Conservation (phyloP, 2,888 invertebrate genomes). For the Cosmopolites sordidus region DNA sequence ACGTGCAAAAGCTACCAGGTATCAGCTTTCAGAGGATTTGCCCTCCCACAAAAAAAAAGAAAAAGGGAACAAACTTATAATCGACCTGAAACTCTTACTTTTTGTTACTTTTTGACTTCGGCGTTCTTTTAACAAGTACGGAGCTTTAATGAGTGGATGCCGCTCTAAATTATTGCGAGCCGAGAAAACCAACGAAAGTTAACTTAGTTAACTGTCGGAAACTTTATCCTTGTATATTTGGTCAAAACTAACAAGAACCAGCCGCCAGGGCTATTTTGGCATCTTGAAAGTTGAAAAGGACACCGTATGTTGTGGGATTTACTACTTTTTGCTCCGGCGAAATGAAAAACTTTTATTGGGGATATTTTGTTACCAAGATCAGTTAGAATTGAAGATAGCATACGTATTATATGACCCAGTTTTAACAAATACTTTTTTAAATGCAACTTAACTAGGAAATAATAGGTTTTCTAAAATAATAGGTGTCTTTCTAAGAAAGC, state of each 20-base stretch:
- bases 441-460: too few relatives aligned
- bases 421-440: too few relatives aligned
- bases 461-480: too few relatives aligned
- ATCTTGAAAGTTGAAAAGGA: constrained; percentile 15
- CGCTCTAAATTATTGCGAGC: constrained; percentile 35
- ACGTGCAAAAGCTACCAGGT: too few relatives aligned
- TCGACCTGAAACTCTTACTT: constrained; percentile 1
- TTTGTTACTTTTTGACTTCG: neutral
- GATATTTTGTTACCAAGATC: constrained; percentile 10
- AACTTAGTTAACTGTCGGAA: constrained; percentile 33
- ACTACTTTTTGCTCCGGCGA: constrained; percentile 5
- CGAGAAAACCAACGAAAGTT: constrained; percentile 32
- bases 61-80: neutral
- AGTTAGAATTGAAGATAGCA: constrained; percentile 5
- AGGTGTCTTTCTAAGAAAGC: too few relatives aligned
- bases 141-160: constrained; percentile 27
- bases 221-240: constrained; percentile 31
- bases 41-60: too few relatives aligned
- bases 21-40: too few relatives aligned
- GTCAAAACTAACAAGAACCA: constrained; percentile 33
- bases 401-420: neutral
- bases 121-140: neutral
- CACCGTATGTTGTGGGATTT: constrained; percentile 12
- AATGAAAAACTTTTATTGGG: constrained; percentile 14
- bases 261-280: constrained; percentile 10